A percentile compares a stretch with the other conserved stretches of the same genome.
Evolutionary conservation across 2,113 vertebrate genomes (phyloP).

Genomic region (Pygoscelis antarcticus): DNA sequence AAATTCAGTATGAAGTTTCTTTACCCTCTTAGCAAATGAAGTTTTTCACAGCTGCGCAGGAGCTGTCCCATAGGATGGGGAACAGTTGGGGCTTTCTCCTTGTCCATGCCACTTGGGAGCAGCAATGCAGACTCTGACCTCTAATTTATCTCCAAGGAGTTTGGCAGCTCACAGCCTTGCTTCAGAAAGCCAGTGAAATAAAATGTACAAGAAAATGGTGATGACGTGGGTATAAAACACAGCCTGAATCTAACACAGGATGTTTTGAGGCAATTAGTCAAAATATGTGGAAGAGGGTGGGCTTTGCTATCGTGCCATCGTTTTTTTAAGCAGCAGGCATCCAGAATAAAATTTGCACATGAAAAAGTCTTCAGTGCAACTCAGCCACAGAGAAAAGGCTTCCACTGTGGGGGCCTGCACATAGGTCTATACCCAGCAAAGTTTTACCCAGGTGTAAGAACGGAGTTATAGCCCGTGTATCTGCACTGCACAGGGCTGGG

Average conservation of each 20-base stretch:
- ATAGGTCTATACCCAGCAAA: neutral
- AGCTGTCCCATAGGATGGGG: neutral
- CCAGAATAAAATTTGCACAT: neutral
- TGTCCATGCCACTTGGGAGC: neutral
- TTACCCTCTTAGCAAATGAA: neutral
- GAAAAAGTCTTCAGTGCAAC: neutral
- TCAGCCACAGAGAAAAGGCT: neutral
- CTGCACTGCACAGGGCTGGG: neutral
- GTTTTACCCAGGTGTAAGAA: neutral
- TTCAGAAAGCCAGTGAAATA: neutral
- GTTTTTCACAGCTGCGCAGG: neutral
- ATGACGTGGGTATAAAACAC: neutral
- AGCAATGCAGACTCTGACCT: neutral
- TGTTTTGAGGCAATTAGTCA: slow-evolving; percentile 27
- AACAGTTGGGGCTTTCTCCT: neutral
- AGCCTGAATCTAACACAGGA: neutral
- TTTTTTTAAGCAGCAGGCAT: neutral
- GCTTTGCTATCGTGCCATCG: neutral
- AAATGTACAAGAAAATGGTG: neutral
- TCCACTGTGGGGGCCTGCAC: neutral
- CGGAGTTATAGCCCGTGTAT: fast-evolving
- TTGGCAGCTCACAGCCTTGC: neutral
- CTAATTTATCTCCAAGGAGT: neutral
- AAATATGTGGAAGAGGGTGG: neutral
- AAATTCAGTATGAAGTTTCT: neutral